Base-by-base conservation (phyloP, 2,113 vertebrate genomes). In the Fregetta grallaria region DNA sequence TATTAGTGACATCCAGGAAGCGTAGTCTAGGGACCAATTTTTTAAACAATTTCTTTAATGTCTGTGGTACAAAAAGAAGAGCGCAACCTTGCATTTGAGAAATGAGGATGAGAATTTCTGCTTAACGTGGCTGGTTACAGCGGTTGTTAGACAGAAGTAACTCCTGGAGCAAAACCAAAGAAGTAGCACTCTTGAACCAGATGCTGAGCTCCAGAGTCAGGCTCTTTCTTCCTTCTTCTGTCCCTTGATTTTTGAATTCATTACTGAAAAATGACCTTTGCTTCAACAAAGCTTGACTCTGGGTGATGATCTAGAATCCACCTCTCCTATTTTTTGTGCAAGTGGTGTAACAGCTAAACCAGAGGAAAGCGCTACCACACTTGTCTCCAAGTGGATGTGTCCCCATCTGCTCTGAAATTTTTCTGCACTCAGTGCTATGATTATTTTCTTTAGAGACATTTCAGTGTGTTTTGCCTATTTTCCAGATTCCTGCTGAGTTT, bases 391-490 rank as follows among this genome's bases (percentile, higher is more conserved):
- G 52, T 56, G 36, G 40, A 18, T 78, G 52, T 59, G 55, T 83
- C 73, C 89, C 38, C 38, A 74, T 47, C 47, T 87, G 30, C 84
- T 84, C 44, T 92, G 92, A 90, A 92, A 22, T 44, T 78, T 90
- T 85, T 82, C 34, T 49, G 19, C 5, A 4, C 49, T 72, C 19
- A 49, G 36, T 82, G 50, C 55, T 73, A 5, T 49, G 82, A 75
- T 94, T 96, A 81, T 94, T 92, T 96, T 91, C 74, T 82, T 72
- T 78, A 61, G 63, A 87, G 62, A 56, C 30, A 53, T 78, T 94
- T 79, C 70, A 96, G 32, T 68, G 25, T 91, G 40, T 75, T 95
- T 89, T 91, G 56, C 84, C 80, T 78, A 2, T 81, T 91, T 78
- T 96, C 65, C 49, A 55, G 36, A 34, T 83, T 94, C 61, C 83